Base-by-base conservation (phyloP, 2,113 vertebrate genomes). In the Recurvirostra avosetta region DNA sequence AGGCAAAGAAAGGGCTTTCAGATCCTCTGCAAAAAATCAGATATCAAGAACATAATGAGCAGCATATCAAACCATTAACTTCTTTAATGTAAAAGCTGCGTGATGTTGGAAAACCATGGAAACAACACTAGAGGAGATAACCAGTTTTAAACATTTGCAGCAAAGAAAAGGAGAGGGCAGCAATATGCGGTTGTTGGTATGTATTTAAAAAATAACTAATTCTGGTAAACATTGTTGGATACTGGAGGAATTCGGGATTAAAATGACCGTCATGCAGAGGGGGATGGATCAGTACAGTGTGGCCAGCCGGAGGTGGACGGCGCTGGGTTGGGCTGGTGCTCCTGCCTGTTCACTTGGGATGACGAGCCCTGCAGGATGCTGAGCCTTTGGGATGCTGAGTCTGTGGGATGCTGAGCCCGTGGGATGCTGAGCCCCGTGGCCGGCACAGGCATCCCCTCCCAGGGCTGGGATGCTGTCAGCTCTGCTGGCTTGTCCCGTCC, bases 221-320 rank as follows among this genome's bases (percentile, higher is more conserved):
- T 74, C 25, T 8, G 43, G 34, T 9, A 32, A 72, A 6, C 1
- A 0, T 26, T 11, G 1, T 7, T 40, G 27, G 14, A 29, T 50
- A 5, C 4, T 1, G 34, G 18, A 2, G n/a, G 50, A 12, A 22
- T 25, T 8, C 6, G 45, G 50, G 62, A 5, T 50, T 70, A 19
- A 15, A 47, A 17, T 12, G 29, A 53, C 16, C 3, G 2, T 11
- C 25, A 3, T 1, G n/a, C 15, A 32, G 40, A 19, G 21, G 17
- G 17, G 20, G 19, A 11, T 15, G 3, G 45, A 36, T 8, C 29
- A 27, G 22, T 6, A 7, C 26, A 9, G 41, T 2, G 32, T 21
- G 22, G 11, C 16, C 3, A 9, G 50, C 4, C 0, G 9, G 27
- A 22, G 18, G 4, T 3, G 4, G 3, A 5, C 0, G 6, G 11